phyloP scores from a whole-genome alignment of 2,113 vertebrate species.

The Proterorhinus semilunaris region DNA sequence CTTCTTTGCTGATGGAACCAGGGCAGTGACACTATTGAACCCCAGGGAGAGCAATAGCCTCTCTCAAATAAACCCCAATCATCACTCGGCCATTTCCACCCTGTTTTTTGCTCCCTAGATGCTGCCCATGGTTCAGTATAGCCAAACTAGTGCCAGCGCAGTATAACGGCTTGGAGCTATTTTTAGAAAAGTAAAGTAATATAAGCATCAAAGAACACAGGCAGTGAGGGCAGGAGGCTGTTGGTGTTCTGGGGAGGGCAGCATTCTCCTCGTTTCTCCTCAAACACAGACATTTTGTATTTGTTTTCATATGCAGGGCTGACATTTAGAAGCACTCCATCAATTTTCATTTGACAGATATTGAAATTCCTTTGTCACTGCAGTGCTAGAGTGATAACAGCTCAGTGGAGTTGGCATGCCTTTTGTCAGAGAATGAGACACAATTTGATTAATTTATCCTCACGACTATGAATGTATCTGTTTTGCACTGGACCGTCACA shows the following conservation, averaged over 20 bases:
- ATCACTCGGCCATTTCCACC: slow-evolving; percentile 29
- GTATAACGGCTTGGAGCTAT: slow-evolving; percentile 26
- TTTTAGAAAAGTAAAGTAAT: slow-evolving; percentile 12
- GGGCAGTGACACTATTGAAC: slow-evolving; percentile 30
- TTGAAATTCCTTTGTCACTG: slow-evolving; percentile 25
- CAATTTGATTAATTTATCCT: slow-evolving; percentile 18
- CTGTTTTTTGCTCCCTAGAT: slow-evolving; percentile 19
- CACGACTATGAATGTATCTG: slow-evolving; percentile 10
- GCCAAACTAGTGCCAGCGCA: slow-evolving; percentile 24
- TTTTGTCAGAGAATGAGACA: slow-evolving; percentile 32
- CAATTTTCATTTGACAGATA: slow-evolving; percentile 44
- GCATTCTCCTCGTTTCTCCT: slow-evolving; percentile 10
- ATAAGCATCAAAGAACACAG: slow-evolving; percentile 27
- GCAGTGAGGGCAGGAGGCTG: slow-evolving; percentile 5
- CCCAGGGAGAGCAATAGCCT: slow-evolving; percentile 19
- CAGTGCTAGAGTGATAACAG: slow-evolving; percentile 31
- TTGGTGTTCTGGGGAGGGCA: slow-evolving; percentile 23
- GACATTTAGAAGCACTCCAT: slow-evolving; percentile 44
- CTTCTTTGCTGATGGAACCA: slow-evolving; percentile 20
- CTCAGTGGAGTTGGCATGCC: slow-evolving; percentile 16
- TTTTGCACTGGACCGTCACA: slow-evolving; percentile 7
- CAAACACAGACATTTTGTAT: slow-evolving; percentile 29
- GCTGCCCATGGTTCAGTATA: background rate
- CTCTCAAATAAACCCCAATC: slow-evolving; percentile 14
- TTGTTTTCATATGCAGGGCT: slow-evolving; percentile 37